Base-by-base conservation (phyloP, 2,797 vertebrate species). In the Muraenolepis orangiensis region DNA sequence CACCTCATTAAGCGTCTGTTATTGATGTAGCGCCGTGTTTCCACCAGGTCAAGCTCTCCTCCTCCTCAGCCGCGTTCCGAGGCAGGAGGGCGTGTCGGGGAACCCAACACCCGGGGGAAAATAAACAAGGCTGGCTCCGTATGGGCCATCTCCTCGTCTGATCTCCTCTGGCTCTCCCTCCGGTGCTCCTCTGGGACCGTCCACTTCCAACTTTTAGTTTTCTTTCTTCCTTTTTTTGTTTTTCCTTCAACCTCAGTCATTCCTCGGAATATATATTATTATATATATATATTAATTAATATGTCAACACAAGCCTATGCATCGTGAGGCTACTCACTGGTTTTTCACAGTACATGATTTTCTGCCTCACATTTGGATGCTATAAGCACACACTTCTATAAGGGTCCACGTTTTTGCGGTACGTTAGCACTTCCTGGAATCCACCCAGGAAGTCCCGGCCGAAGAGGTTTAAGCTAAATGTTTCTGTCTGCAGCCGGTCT, bases 111-210 rank as follows among this genome's bases (percentile, higher is more conserved):
- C 80, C 26, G 69, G n/a, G 77, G 76, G 76, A 80, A 83, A 89
- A 90, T 80, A 90, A 89, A 88, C 86, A 82, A 73, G 38, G 30
- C 83, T 80, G 72, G 61, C 75, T 82, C 77, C 74, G 75, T 40
- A 75, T 78, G 80, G 80, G 78, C 78, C 79, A 89, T 91, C 87
- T 84, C 81, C 78, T 78, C 79, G 81, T 87, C 87, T 73, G 81
- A 90, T 89, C 86, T 82, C 74, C 79, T 85, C 79, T 3, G 71
- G 66, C 81, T 83, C 78, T 83, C 78, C 77, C 78, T 84, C 81
- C 77, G 78, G 73, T 80, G 79, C 81, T 83, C 73, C 31, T 1
- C 74, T 77, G 76, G 81, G 88, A 88, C 86, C 61, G 16, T 2
- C 66, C 29, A 32, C 8, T 2, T 46, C 78, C 76, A 70, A 34